Evolutionary conservation across 2,888 invertebrate genomes (phyloP).

Genomic region (Bruchidius siliquastri): DNA sequence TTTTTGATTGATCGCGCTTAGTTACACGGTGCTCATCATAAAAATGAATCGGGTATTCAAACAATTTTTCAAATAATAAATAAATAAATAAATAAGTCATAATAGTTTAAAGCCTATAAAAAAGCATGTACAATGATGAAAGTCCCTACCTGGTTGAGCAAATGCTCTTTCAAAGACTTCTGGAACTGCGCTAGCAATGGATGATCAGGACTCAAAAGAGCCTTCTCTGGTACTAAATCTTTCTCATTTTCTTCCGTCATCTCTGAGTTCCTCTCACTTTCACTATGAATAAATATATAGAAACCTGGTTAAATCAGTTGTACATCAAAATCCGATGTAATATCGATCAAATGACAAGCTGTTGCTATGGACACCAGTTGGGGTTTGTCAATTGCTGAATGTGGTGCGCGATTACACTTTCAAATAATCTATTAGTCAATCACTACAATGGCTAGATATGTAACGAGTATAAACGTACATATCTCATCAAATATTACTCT

Average conservation of each 20-base stretch:
- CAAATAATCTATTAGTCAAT: neutral
- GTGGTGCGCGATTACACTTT: neutral
- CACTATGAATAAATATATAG: neutral
- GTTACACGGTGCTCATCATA: too few species aligned
- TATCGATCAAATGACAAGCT: neutral
- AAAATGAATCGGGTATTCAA: too few species aligned
- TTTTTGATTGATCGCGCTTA: too few species aligned
- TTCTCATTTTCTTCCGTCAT: slow-evolving; percentile 7
- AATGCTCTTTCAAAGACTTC: slow-evolving; percentile 33
- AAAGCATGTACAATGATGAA: too few species aligned
- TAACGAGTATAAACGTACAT: neutral
- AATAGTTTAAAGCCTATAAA: too few species aligned
- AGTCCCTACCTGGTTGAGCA: slow-evolving; percentile 11
- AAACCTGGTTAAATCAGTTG: neutral
- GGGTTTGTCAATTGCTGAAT: neutral
- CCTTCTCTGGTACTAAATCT: slow-evolving; percentile 9
- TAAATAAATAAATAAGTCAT: too few species aligned
- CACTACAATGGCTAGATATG: neutral
- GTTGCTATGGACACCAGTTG: slow-evolving; percentile 7
- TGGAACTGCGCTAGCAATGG: slow-evolving; percentile 35
- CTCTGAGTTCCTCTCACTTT: too few species aligned
- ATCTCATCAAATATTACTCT: too few species aligned
- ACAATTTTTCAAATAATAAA: too few species aligned
- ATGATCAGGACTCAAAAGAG: slow-evolving; percentile 32
- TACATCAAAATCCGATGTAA: neutral